phyloP scores from a whole-genome alignment of 2,888 invertebrate species.

The Volucella inflata region DNA sequence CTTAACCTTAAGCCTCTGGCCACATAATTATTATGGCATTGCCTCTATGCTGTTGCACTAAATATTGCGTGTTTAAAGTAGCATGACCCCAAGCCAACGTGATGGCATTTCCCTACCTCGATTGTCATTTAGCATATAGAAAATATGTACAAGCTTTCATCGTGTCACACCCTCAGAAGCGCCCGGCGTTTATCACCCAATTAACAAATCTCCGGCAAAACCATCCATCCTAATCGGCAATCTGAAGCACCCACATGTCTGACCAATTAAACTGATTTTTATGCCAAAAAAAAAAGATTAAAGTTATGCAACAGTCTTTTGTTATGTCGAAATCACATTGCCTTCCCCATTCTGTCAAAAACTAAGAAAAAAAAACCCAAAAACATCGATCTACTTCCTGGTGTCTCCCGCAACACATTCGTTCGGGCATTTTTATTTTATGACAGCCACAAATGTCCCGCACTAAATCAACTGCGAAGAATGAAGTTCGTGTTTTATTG shows the following conservation, averaged over 20 bases:
- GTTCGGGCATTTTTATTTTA: slow-evolving; percentile 43
- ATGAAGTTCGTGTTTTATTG: slow-evolving; percentile 70
- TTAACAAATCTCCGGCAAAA: no score
- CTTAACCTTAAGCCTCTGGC: no score
- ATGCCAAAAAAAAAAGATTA: not conserved
- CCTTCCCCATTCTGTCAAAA: not conserved
- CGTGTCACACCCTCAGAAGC: no score
- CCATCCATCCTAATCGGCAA: no score
- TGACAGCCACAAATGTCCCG: slow-evolving; percentile 46
- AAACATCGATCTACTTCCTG: slow-evolving; percentile 41
- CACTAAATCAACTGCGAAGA: slow-evolving; percentile 67
- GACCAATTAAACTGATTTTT: slow-evolving; percentile 15
- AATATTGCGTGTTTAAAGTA: no score
- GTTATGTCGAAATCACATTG: slow-evolving; percentile 20
- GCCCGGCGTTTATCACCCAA: no score
- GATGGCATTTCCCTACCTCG: no score
- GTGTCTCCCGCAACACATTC: slow-evolving; percentile 4
- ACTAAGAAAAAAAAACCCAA: not conserved
- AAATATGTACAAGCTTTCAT: no score
- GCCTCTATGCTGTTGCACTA: no score
- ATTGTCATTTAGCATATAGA: no score
- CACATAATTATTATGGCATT: no score
- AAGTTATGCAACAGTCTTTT: slow-evolving; percentile 23
- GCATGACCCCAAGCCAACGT: no score
- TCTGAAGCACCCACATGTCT: slow-evolving; percentile 4